A percentile compares a stretch with the other conserved stretches of the same genome.
Evolutionary conservation across 2,888 invertebrate genomes (phyloP).

Genomic region (Julus scandinavius): DNA sequence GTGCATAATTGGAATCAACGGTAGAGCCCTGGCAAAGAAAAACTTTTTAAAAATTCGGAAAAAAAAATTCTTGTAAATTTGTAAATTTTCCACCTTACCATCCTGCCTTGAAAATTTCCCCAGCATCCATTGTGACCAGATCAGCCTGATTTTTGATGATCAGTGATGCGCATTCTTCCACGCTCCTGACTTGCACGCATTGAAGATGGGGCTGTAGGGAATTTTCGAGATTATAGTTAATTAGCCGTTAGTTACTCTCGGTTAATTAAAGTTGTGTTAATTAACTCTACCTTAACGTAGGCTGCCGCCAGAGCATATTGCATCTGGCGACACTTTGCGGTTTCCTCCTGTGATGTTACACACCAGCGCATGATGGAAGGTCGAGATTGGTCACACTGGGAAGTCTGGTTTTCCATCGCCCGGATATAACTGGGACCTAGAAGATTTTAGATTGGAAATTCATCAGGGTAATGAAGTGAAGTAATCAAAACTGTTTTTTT

Average conservation of each 20-base stretch:
- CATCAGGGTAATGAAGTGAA: background rate
- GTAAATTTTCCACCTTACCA: slow-evolving; percentile 68
- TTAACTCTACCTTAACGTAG: slow-evolving; percentile 43
- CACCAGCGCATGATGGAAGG: slow-evolving; percentile 69
- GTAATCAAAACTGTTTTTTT: too few species aligned
- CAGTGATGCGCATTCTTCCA: background rate
- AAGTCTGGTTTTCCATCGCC: slow-evolving; percentile 63
- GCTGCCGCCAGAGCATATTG: slow-evolving; percentile 76
- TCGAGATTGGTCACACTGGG: slow-evolving; percentile 62
- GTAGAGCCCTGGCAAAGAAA: background rate
- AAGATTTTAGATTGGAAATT: background rate
- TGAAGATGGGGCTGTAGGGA: background rate
- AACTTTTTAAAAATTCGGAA: too few species aligned
- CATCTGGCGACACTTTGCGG: slow-evolving; percentile 79
- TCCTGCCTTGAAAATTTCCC: slow-evolving; percentile 76
- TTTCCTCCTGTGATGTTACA: slow-evolving; percentile 74
- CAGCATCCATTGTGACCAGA: slow-evolving; percentile 77
- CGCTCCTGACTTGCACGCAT: background rate
- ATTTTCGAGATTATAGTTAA: background rate
- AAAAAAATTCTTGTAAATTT: background rate
- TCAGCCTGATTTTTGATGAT: slow-evolving; percentile 70
- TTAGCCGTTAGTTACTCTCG: background rate
- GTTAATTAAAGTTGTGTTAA: background rate
- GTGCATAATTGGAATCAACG: slow-evolving; percentile 72
- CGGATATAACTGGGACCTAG: slow-evolving; percentile 61